Evolutionary conservation across 2,113 vertebrate genomes (phyloP), one percentile per base, ranked within the genome.

Genomic region (Azemiops feae): DNA sequence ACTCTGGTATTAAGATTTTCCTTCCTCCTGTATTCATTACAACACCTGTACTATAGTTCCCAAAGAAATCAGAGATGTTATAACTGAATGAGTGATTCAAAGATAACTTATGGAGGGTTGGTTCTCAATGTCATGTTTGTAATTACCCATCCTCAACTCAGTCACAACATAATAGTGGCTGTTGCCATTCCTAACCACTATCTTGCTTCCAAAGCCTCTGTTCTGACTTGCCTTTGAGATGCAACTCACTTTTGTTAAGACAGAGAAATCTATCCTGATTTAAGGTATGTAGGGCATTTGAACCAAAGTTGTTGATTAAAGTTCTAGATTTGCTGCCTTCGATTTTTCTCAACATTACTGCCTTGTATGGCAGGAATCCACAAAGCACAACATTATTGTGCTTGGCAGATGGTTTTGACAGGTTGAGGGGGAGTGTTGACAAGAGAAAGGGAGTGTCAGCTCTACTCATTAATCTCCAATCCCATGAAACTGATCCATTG

Each of bases 41-140:
- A 89, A 74, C 47, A n/a, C 92, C 54, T 64, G 7, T 95, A 2
- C 39, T 92, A 43, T 1, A 87, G 43, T 93, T 93, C 20, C 90
- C 12, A 88, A 95, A 93, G 89, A 0, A 92, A 87, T 94, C 91
- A 94, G 93, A 93, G 22, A 94, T 81, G 18, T 39, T 81, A 81
- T 81, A 34, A 39, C 93, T 91, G 30, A 16, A 95, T 85, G 45
- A 60, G 58, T 53, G 91, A 23, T 87, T 81, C 87, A 47, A 34
- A 34, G 81, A 95, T 89, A 16, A 81, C 16, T 81, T 81, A 81
- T 39, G 69, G 16, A 34, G 5, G 16, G n/a, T 81, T n/a, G 5
- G 18, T 81, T n/a, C 34, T 8, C 18, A 20, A 20, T 39, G 69
- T 81, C 69, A 39, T 20, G 34, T 39, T 81, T 16, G 16, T 81